Evolutionary conservation across 2,888 invertebrate genomes (phyloP).

Genomic region (Ariolimax columbianus): DNA sequence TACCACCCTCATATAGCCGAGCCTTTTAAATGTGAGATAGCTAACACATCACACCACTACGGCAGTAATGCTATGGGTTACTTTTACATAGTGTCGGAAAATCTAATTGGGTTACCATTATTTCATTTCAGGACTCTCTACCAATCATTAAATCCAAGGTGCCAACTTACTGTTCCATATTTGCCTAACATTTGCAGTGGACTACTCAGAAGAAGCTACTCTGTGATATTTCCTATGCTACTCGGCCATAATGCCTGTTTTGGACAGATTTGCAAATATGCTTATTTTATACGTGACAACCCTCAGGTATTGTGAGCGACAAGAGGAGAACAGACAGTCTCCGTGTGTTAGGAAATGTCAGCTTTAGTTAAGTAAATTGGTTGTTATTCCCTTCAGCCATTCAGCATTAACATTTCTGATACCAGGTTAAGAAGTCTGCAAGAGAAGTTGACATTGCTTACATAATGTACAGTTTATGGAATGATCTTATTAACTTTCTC

Average conservation of each 20-base stretch:
- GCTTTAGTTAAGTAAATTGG: not conserved
- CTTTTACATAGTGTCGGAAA: not conserved
- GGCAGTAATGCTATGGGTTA: too few species aligned
- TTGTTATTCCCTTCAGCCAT: not conserved
- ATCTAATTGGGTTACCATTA: not conserved
- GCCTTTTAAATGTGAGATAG: too few species aligned
- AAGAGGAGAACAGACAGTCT: not conserved
- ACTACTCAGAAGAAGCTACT: not conserved
- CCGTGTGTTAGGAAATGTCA: not conserved
- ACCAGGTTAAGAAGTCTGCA: too few species aligned
- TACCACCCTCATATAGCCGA: too few species aligned
- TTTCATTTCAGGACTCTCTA: slow-evolving; percentile 70
- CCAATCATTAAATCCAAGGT: slow-evolving; percentile 76
- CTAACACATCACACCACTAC: too few species aligned
- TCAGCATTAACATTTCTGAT: slow-evolving; percentile 20
- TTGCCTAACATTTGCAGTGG: slow-evolving; percentile 59
- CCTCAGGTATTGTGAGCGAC: not conserved
- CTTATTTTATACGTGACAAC: not conserved
- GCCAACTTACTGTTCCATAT: slow-evolving; percentile 76
- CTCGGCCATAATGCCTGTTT: not conserved
- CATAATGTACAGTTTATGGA: too few species aligned
- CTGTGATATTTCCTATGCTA: slow-evolving; percentile 34
- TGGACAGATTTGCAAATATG: not conserved
- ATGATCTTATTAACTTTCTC: too few species aligned
- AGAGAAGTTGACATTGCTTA: too few species aligned